A percentile compares a stretch with the other conserved stretches of the same genome.
phyloP scores from a whole-genome alignment of 2,113 vertebrate genomes.

The Pangasianodon gigas region DNA sequence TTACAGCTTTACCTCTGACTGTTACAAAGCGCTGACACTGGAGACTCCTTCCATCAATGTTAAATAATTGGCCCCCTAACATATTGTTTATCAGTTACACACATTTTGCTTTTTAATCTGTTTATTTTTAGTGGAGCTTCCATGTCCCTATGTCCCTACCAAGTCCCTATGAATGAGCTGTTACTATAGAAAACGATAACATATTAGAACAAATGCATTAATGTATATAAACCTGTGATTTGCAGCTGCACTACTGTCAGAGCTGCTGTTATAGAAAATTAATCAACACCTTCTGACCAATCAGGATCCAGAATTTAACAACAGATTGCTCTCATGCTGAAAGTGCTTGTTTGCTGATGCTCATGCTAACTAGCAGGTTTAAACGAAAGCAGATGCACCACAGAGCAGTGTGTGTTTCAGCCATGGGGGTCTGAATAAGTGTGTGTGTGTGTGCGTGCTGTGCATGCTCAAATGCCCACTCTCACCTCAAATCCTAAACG shows the following conservation, averaged over 20 bases:
- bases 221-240: too few relatives aligned
- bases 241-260: not conserved
- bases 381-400: slow-evolving; percentile 70
- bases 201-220: too few relatives aligned
- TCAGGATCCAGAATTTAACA: not conserved
- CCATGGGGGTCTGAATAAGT: slow-evolving; percentile 40
- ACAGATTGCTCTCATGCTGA: slow-evolving; percentile 27
- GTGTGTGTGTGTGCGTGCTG: not conserved
- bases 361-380: slow-evolving; percentile 55
- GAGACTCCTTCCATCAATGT: not conserved
- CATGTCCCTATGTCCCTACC: too few relatives aligned
- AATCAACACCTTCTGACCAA: not conserved
- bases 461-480: slow-evolving; percentile 45
- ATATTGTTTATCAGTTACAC: too few relatives aligned
- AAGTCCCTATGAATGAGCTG: too few relatives aligned
- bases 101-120: too few relatives aligned
- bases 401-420: slow-evolving; percentile 52
- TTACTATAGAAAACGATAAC: too few relatives aligned
- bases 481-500: slow-evolving; percentile 57
- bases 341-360: slow-evolving; percentile 51
- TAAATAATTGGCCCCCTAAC: too few relatives aligned
- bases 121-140: too few relatives aligned
- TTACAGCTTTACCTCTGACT: too few relatives aligned
- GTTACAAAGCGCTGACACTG: not conserved
- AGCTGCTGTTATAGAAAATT: not conserved